Percentiles rank a stretch among this genome's conserved stretches.
phyloP scores from a whole-genome alignment of 2,797 vertebrate genomes.

The Pelodytes ibericus region DNA sequence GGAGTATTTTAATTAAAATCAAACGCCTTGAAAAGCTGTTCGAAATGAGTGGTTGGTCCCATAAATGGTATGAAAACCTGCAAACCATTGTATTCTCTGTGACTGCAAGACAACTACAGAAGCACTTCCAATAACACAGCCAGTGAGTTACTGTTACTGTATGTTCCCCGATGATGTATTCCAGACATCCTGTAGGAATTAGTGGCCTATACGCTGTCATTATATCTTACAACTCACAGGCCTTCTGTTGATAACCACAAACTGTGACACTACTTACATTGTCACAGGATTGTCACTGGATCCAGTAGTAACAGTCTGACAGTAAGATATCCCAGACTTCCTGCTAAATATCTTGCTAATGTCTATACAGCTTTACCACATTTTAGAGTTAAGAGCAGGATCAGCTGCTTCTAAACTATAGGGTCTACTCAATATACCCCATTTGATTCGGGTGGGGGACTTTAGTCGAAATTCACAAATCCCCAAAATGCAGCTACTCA shows the following conservation, averaged over 20 bases:
- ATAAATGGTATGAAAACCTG: not conserved
- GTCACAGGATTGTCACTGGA: slow-evolving; percentile 16
- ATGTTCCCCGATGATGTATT: not conserved
- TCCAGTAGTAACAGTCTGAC: not conserved
- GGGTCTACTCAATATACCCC: too few species aligned
- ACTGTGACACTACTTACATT: slow-evolving; percentile 1
- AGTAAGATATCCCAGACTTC: slow-evolving; percentile 36
- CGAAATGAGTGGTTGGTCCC: not conserved
- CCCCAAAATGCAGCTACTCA: too few species aligned
- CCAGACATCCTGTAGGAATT: slow-evolving; percentile 19
- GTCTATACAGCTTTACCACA: slow-evolving; percentile 20
- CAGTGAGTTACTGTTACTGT: not conserved
- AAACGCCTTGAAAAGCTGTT: not conserved
- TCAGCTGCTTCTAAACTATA: too few species aligned
- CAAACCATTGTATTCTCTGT: not conserved
- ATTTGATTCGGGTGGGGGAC: too few species aligned
- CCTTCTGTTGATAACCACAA: slow-evolving; percentile 11
- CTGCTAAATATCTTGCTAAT: slow-evolving; percentile 18
- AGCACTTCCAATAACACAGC: not conserved
- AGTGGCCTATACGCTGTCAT: slow-evolving; percentile 11
- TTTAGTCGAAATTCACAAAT: too few species aligned
- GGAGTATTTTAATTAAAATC: too few species aligned
- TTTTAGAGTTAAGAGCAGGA: not conserved
- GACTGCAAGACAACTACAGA: not conserved
- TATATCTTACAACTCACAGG: slow-evolving; percentile 3